A percentile compares a stretch with the other conserved stretches of the same genome.
Evolutionary conservation across 1,140 invertebrate species (phyloP).

Genomic region (Hypsibius dujardini): DNA sequence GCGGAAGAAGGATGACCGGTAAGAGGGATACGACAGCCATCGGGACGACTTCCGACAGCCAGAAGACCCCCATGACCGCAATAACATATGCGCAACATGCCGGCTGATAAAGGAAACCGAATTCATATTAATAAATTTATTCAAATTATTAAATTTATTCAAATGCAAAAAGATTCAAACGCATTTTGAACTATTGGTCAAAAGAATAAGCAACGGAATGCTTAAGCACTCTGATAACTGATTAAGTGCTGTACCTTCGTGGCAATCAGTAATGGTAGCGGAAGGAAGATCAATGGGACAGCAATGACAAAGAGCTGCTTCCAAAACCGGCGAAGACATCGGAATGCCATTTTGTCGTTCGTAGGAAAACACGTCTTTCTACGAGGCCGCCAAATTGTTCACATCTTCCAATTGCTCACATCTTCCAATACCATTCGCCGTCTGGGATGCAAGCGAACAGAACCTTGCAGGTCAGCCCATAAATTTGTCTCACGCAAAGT

Average conservation of each 20-base stretch:
- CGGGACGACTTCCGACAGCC: constrained; percentile 62
- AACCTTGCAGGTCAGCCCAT: too few species aligned
- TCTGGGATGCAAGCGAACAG: too few species aligned
- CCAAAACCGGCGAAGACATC: neutral
- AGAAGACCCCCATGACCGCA: constrained; percentile 60
- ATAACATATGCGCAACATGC: constrained; percentile 52
- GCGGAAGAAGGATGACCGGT: constrained; percentile 60
- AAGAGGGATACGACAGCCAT: constrained; percentile 60
- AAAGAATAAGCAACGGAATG: neutral
- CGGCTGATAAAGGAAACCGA: constrained; percentile 28
- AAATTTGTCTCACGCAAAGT: too few species aligned
- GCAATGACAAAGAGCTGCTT: constrained; percentile 5
- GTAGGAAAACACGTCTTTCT: too few species aligned
- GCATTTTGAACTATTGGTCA: neutral
- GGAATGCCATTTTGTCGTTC: neutral
- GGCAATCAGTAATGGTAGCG: neutral
- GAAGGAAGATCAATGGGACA: neutral
- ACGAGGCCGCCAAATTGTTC: too few species aligned
- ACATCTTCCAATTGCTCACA: too few species aligned
- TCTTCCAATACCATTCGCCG: too few species aligned
- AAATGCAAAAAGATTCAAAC: too few species aligned
- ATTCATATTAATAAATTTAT: neutral
- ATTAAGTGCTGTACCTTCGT: neutral
- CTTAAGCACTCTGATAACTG: neutral
- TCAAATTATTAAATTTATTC: neutral